These are phyloP conservation scores for Paraplagusia blochii DNA, from an alignment of 2,113 vertebrate species.

Conservation along the genomic window DNA sequence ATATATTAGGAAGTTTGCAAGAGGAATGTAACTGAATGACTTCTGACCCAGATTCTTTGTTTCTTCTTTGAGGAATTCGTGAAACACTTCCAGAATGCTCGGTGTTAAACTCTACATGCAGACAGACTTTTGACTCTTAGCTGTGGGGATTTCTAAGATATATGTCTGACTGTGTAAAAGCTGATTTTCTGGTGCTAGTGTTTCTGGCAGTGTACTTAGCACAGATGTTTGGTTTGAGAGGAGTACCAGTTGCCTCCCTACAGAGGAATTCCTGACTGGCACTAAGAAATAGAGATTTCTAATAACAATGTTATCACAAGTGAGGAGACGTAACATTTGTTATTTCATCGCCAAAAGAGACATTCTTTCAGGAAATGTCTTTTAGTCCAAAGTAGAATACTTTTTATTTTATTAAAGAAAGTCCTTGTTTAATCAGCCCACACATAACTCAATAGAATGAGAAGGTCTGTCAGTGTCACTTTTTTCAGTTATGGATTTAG, in stretches of 20 bases:
- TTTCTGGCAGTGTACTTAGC: slow-evolving; percentile 58
- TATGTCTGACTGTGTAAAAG: slow-evolving; percentile 58
- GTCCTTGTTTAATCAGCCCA: too few relatives aligned
- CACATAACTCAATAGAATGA: too few relatives aligned
- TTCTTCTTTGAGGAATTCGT: slow-evolving; percentile 58
- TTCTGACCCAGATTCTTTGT: slow-evolving; percentile 42
- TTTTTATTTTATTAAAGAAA: too few relatives aligned
- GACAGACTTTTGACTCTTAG: slow-evolving; percentile 49
- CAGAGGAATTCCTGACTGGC: slow-evolving; percentile 67
- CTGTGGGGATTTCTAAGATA: slow-evolving; percentile 63
- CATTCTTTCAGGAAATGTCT: slow-evolving; percentile 54
- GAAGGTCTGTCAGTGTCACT: too few relatives aligned
- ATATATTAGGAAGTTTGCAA: slow-evolving; percentile 40
- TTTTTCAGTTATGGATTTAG: too few relatives aligned
- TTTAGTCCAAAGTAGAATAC: slow-evolving; percentile 15
- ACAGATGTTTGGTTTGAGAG: slow-evolving; percentile 58
- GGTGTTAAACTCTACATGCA: slow-evolving; percentile 49
- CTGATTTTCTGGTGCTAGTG: slow-evolving; percentile 66
- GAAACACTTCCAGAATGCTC: slow-evolving; percentile 56
- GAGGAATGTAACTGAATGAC: slow-evolving; percentile 48
- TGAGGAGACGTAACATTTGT: slow-evolving; percentile 48
- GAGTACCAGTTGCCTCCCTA: slow-evolving; percentile 60
- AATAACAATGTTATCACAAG: slow-evolving; percentile 58
- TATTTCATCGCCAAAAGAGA: slow-evolving; percentile 57
- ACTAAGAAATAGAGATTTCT: slow-evolving; percentile 43